A percentile compares a stretch with the other conserved stretches of the same genome.
Conservation (phyloP, 2,797 vertebrate genomes). For the Brachymystax lenok region DNA sequence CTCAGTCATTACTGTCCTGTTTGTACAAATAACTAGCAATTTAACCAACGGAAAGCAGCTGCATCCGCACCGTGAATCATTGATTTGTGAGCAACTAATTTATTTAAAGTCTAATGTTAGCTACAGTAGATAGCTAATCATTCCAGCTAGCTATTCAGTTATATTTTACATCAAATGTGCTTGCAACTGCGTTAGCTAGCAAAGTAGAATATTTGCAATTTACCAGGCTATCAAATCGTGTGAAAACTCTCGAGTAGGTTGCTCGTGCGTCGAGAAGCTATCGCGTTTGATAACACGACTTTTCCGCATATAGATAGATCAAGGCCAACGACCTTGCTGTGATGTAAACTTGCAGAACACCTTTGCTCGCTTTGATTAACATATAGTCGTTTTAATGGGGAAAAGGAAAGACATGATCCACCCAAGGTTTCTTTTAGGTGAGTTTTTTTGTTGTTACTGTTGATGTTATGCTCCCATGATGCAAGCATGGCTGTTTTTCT, state of each 20-base stretch:
- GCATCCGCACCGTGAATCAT: too few species aligned
- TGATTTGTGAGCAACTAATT: too few species aligned
- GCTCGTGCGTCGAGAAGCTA: too few species aligned
- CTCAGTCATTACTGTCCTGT: too few species aligned
- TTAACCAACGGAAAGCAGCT: too few species aligned
- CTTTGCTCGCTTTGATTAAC: neutral
- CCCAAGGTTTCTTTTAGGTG: conserved; percentile 73
- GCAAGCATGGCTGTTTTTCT: neutral
- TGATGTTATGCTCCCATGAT: neutral
- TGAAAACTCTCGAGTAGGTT: neutral
- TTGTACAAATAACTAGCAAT: too few species aligned
- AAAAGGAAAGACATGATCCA: conserved; percentile 82
- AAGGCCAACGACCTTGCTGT: conserved; percentile 68
- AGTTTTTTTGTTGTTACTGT: conserved; percentile 27
- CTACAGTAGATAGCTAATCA: neutral
- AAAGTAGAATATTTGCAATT: conserved; percentile 42
- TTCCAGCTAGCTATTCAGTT: neutral
- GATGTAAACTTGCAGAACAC: conserved; percentile 47
- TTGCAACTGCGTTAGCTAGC: neutral
- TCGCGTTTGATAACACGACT: neutral
- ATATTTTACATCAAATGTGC: neutral
- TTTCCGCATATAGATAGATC: neutral
- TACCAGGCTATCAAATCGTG: neutral
- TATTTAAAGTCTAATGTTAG: neutral
- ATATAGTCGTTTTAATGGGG: conserved; percentile 67